Evolutionary conservation across 2,113 vertebrate species (phyloP).

Genomic region (Xiphophorus hellerii): DNA sequence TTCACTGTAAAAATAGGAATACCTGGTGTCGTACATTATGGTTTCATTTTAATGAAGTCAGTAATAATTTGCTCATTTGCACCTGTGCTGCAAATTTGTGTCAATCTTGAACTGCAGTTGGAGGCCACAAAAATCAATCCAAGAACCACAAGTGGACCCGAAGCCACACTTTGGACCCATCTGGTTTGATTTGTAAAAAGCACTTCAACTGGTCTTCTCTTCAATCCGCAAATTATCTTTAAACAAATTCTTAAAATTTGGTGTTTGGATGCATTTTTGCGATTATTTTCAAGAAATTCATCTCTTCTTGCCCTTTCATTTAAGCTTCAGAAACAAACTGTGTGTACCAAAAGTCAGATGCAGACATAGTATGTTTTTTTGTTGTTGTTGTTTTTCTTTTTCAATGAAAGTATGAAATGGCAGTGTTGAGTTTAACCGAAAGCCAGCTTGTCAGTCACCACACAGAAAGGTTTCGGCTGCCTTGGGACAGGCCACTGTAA

Average conservation of each 20-base stretch:
- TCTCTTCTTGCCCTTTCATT: background rate
- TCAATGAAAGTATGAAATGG: conserved; percentile 5
- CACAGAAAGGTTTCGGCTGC: conserved; percentile 54
- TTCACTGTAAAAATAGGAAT: no score
- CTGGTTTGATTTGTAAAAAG: no score
- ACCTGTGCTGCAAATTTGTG: no score
- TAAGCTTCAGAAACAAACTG: background rate
- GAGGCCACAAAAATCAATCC: no score
- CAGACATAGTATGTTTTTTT: background rate
- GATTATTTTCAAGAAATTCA: background rate
- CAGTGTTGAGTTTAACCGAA: conserved; percentile 27
- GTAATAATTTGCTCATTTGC: no score
- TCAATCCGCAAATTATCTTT: no score
- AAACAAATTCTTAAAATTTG: background rate
- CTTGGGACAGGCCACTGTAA: conserved; percentile 36
- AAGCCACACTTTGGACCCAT: no score
- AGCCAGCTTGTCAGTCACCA: conserved; percentile 38
- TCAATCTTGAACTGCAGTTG: no score
- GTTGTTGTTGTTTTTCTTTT: background rate
- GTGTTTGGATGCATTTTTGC: background rate
- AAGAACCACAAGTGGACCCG: no score
- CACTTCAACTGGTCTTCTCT: no score
- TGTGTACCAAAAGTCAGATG: background rate
- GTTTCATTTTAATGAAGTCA: no score
- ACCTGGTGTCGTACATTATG: no score